Base-by-base conservation (phyloP, 1,140 invertebrate species). In the Pogonomyrmex californicus region DNA sequence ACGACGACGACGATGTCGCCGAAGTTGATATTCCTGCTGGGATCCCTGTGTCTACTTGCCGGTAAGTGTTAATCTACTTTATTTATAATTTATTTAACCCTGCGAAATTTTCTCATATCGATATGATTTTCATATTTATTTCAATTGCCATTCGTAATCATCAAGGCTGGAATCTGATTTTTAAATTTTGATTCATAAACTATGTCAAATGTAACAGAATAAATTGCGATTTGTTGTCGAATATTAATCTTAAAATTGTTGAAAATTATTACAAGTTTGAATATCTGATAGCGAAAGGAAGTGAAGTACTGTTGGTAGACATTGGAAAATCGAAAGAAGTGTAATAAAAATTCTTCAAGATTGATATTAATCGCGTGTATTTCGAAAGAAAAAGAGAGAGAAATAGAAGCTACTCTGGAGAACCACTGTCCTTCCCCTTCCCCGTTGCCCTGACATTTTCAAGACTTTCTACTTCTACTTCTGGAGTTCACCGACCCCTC, bases 381-480 rank as follows among this genome's bases (percentile, higher is more conserved):
- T 41, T 38, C 9, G 0, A 6, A 33, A 51, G 56, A 73, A 38
- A 56, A 1, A 54, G 38, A 56, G n/a, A 82, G 76, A 79, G 70
- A 77, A n/a, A 60, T n/a, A 87, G 78, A 92, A 91, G 91, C 91
- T 87, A 91, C 88, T 94, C 93, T 91, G 83, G 90, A 92, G 92
- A 93, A 93, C 92, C 90, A 88, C 92, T 92, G 91, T 91, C 91
- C 93, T 95, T 94, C 92, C 93, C 93, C 65, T 47, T 41, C 91
- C 88, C 89, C 58, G 68, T 91, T 87, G 93, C 93, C 92, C 92
- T 95, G 94, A 95, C 94, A 95, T 95, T 95, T 95, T 85, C 92
- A 94, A 94, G 94, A 95, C 94, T 94, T 95, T 95, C 94, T 95
- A 95, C 93, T 95, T 93, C 89, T 90, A 91, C 75, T n/a, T n/a